Conservation (phyloP, 2,888 invertebrate genomes). For the Synanthedon vespiformis region DNA sequence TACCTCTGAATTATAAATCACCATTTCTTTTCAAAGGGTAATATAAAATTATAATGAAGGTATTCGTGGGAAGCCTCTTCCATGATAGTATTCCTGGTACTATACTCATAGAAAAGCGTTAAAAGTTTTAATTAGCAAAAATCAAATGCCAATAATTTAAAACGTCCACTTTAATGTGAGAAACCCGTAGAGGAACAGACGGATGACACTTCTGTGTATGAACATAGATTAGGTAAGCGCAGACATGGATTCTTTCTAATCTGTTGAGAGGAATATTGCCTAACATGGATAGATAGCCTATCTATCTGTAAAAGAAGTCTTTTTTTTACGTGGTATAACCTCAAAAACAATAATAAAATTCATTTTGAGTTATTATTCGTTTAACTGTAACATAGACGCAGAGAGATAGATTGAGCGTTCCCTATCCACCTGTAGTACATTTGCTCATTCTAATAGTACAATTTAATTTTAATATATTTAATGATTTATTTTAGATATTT, state of each 20-base stretch:
- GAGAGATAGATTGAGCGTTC: too few relatives aligned
- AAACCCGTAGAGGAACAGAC: constrained; percentile 22
- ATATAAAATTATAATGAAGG: neutral
- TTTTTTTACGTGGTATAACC: too few relatives aligned
- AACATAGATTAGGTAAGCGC: constrained; percentile 16
- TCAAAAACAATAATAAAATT: too few relatives aligned
- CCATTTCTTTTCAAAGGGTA: neutral
- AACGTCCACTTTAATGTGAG: constrained; percentile 42
- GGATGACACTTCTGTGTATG: constrained; percentile 23
- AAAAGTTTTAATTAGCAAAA: constrained; percentile 39
- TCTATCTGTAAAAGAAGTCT: too few relatives aligned
- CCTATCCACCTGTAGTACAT: too few relatives aligned
- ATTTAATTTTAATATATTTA: too few relatives aligned
- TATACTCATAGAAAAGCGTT: constrained; percentile 10
- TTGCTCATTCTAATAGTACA: too few relatives aligned
- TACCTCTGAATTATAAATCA: neutral
- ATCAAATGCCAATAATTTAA: constrained; percentile 37
- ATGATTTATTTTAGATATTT: too few relatives aligned
- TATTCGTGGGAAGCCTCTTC: constrained; percentile 3
- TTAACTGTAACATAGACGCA: too few relatives aligned
- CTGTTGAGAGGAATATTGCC: too few relatives aligned
- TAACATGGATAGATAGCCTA: too few relatives aligned
- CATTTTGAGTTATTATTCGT: too few relatives aligned
- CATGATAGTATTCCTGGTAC: constrained; percentile 1
- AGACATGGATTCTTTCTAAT: neutral